phyloP scores from a whole-genome alignment of 92 coral and sea anemone genomes.

The Nematostella vectensis region DNA sequence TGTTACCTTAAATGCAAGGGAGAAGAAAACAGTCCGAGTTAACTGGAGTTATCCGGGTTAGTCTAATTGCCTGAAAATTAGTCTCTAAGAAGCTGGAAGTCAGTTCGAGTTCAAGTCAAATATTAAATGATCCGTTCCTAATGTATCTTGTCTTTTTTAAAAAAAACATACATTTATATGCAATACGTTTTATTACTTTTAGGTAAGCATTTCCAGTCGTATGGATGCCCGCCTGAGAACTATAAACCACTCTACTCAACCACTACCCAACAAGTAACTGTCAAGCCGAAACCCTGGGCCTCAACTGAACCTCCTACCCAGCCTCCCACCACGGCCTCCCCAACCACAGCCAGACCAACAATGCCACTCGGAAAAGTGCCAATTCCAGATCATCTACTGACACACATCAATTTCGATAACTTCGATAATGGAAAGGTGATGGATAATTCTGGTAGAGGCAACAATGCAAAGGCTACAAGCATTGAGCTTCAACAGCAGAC shows the following conservation, averaged over 20 bases:
- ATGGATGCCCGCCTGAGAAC: constrained; percentile 57
- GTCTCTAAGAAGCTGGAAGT: no score
- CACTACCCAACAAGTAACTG: not conserved
- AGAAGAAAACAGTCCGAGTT: no score
- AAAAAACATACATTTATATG: no score
- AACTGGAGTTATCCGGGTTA: no score
- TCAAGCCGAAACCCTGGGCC: constrained; percentile 28
- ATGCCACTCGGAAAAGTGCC: constrained; percentile 27
- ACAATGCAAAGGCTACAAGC: constrained; percentile 46
- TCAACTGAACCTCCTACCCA: no score
- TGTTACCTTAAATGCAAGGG: no score
- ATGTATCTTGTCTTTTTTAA: no score
- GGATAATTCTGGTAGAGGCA: constrained; percentile 49
- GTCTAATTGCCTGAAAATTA: no score
- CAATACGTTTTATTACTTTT: no score
- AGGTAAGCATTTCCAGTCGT: no score
- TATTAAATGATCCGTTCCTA: no score
- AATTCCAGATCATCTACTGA: constrained; percentile 19
- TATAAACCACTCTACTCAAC: constrained; percentile 43
- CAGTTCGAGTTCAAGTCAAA: no score
- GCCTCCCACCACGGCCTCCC: constrained; percentile 15
- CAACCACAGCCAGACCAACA: constrained; percentile 7
- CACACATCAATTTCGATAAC: constrained; percentile 54
- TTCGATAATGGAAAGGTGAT: constrained; percentile 31
- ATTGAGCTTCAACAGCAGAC: constrained; percentile 33